Conservation (phyloP, 2,797 vertebrate genomes). For the Vipera latastei region DNA sequence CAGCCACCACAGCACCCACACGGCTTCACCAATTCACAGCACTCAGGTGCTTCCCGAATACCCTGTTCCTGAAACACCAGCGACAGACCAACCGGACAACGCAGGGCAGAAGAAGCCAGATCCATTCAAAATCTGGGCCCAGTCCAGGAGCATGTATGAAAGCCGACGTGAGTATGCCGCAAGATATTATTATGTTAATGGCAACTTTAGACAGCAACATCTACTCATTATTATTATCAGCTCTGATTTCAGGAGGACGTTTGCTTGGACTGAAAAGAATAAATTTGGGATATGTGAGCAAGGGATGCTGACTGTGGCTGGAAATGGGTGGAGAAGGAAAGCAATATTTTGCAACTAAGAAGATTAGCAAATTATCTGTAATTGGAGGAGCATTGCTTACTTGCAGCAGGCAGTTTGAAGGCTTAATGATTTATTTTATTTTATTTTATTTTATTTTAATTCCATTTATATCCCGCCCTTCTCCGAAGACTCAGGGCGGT, state of each 20-base stretch:
- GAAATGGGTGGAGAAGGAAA: not conserved
- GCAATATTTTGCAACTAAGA: not conserved
- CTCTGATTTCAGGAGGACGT: not conserved
- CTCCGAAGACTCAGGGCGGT: no score
- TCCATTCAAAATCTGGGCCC: constrained; percentile 99
- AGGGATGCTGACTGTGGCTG: not conserved
- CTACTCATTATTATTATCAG: not conserved
- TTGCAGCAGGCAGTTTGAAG: constrained; percentile 27
- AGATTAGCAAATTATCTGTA: constrained; percentile 7
- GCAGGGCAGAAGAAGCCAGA: constrained; percentile 95
- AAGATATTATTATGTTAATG: constrained; percentile 44
- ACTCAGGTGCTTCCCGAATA: constrained; percentile 77
- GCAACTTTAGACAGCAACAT: constrained; percentile 41
- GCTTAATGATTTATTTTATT: no score
- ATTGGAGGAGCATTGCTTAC: constrained; percentile 27
- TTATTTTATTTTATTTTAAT: no score
- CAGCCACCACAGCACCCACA: constrained; percentile 91
- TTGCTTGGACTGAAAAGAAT: not conserved
- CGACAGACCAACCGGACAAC: constrained; percentile 78
- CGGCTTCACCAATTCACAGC: constrained; percentile 86
- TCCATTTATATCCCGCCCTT: no score
- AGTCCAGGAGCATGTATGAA: constrained; percentile 99
- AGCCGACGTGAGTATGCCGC: constrained; percentile 97
- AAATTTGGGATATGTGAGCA: not conserved
- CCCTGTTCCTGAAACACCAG: constrained; percentile 72